These are phyloP conservation scores for Drosophila maculinotata DNA, from an alignment of 2,888 invertebrate species.

Conservation along the genomic window DNA sequence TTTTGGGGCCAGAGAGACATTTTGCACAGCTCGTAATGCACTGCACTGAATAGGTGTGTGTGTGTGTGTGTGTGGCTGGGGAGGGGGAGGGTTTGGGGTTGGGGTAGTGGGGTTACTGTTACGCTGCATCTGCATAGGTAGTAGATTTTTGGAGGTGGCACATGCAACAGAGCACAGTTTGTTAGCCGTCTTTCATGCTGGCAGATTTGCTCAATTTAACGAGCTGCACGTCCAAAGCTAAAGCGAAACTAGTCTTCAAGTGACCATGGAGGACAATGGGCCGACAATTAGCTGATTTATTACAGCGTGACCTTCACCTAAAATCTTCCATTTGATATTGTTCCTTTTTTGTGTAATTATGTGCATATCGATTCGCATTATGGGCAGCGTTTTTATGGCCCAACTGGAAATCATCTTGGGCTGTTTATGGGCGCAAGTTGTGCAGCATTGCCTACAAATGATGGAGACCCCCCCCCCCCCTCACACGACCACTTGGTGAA, in stretches of 20 bases:
- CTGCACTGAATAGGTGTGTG: conserved; percentile 18
- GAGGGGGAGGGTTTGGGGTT: no score
- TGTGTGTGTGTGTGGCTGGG: background rate
- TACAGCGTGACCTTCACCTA: conserved; percentile 12
- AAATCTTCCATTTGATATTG: background rate
- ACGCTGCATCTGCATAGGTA: background rate
- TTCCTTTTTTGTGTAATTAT: conserved; percentile 14
- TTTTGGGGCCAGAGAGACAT: conserved; percentile 51
- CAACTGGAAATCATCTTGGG: conserved; percentile 44
- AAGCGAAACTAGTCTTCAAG: conserved; percentile 8
- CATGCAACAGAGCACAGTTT: conserved; percentile 7
- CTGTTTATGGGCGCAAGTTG: conserved; percentile 63
- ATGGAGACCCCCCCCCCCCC: conserved; percentile 27
- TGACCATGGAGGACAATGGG: background rate
- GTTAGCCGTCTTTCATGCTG: conserved; percentile 22
- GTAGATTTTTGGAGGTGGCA: conserved; percentile 21
- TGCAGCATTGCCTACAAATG: conserved; percentile 52
- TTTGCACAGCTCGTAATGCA: conserved; percentile 46
- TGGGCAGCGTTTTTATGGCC: conserved; percentile 45
- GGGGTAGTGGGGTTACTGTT: no score
- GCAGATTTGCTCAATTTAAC: conserved; percentile 11
- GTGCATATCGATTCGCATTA: conserved; percentile 40
- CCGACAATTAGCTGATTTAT: conserved; percentile 10
- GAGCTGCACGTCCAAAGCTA: background rate
- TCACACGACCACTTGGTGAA: conserved; percentile 10